These are phyloP conservation scores for Platanista minor DNA, from an alignment of 2,113 vertebrate genomes.

Conservation along the genomic window DNA sequence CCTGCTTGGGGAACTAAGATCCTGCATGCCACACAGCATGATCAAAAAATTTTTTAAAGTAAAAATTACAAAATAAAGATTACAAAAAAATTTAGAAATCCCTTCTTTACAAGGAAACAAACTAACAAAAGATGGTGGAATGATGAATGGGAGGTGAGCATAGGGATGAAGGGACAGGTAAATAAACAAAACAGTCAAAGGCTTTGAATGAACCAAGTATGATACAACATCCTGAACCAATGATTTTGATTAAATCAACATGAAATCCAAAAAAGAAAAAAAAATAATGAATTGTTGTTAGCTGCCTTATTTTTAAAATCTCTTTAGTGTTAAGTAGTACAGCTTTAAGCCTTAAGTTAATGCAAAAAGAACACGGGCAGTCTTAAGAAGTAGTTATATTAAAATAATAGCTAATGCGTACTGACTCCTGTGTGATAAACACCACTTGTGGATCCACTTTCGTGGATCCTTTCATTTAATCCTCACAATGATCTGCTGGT, in stretches of 20 bases:
- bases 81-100: neutral
- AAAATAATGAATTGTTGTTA: neutral
- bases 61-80: no score
- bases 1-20: no score
- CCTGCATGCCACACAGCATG: no score
- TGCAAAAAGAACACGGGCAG: neutral
- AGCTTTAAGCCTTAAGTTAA: neutral
- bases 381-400: neutral
- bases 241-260: neutral
- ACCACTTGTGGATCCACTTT: neutral
- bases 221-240: neutral
- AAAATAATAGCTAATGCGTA: neutral
- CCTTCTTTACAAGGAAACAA: neutral
- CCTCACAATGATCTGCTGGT: neutral
- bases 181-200: neutral
- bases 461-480: neutral
- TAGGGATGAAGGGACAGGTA: neutral
- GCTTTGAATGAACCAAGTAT: neutral
- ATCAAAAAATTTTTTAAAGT: accelerated
- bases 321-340: neutral
- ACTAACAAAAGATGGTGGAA: neutral
- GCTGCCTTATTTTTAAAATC: neutral
- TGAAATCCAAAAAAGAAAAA: neutral
- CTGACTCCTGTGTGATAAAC: neutral
- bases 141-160: neutral